Evolutionary conservation across 2,888 invertebrate genomes (phyloP).

Genomic region (Drosophila phalerata): DNA sequence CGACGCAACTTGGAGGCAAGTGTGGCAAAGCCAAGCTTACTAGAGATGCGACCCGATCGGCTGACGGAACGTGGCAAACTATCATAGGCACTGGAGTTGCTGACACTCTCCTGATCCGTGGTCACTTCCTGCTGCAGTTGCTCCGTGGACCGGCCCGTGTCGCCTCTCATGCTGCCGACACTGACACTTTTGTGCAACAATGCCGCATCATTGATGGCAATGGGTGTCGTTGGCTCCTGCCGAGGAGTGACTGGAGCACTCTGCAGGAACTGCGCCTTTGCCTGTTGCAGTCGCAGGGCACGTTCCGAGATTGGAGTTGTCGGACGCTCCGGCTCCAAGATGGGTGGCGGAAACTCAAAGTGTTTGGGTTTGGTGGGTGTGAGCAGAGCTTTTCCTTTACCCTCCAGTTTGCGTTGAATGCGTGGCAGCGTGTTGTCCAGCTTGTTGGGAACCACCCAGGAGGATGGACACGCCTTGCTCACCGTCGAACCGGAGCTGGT

Average conservation of each 20-base stretch:
- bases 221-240: conserved; percentile 84
- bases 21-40: conserved; percentile 86
- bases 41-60: conserved; percentile 83
- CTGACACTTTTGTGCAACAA: conserved; percentile 90
- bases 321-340: conserved; percentile 61
- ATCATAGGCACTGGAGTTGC: conserved; percentile 85
- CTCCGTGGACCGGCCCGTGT: conserved; percentile 69
- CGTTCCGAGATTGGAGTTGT: conserved; percentile 85
- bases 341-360: conserved; percentile 62
- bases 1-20: conserved; percentile 88
- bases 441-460: conserved; percentile 73
- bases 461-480: conserved; percentile 29
- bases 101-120: conserved; percentile 83
- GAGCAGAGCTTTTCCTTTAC: conserved; percentile 65
- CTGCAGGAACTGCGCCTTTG: conserved; percentile 91
- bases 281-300: conserved; percentile 89
- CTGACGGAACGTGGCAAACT: conserved; percentile 86
- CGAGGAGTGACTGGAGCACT: conserved; percentile 70
- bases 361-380: conserved; percentile 79
- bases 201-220: conserved; percentile 85
- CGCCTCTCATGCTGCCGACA: conserved; percentile 89
- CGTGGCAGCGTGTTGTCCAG: conserved; percentile 83
- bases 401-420: conserved; percentile 83
- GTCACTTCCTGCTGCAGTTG: conserved; percentile 49
- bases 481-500: conserved; percentile 74